Base-by-base conservation (phyloP, 2,888 invertebrate species). In the Scrobipalpa costella region DNA sequence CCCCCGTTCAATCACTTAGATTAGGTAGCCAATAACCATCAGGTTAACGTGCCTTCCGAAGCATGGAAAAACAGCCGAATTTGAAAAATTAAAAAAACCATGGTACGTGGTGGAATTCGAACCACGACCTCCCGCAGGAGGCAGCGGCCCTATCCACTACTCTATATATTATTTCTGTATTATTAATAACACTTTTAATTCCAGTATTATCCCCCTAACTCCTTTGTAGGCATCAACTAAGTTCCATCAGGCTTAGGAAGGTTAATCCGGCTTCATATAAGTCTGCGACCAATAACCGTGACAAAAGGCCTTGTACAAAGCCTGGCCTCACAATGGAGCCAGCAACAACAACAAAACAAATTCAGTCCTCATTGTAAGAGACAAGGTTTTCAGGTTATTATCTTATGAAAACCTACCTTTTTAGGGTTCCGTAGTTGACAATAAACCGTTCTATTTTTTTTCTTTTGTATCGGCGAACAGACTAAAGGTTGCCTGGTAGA, bases 201-300 rank as follows among this genome's bases (percentile, higher is more conserved):
- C 44, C 44, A 7, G 15, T n/a, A 44, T 15, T 15, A 40, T 9
- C 13, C 40, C 40, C 0, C 49, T 17, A 6, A 52, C 13, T 52
- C 50, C 50, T 21, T 52, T 21, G 21, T 21, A 11, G 50, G n/a
- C 40, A 40, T 40, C 13, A 11, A 40, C 44, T 15, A 52, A 52
- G 50, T 52, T 52, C 50, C 50, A 52, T 21, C 50, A 52, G 21
- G 27, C 21, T 21, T 13, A 21, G 50, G 5, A 21, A 21, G 49
- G 50, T 52, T 52, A 52, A 52, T 52, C 50, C 21, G 50, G 21
- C 50, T 27, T 52, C 50, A 52, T 52, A 27, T 21, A 52, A 13
- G 27, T 21, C 21, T 52, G 50, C 21, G 50, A 13, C 21, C 50
- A 52, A 52, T 49, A 49, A 19, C 50, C 50, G 50, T 52, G 2